Evolutionary conservation across 2,113 vertebrate genomes (phyloP).

Genomic region (Alouatta palliata): DNA sequence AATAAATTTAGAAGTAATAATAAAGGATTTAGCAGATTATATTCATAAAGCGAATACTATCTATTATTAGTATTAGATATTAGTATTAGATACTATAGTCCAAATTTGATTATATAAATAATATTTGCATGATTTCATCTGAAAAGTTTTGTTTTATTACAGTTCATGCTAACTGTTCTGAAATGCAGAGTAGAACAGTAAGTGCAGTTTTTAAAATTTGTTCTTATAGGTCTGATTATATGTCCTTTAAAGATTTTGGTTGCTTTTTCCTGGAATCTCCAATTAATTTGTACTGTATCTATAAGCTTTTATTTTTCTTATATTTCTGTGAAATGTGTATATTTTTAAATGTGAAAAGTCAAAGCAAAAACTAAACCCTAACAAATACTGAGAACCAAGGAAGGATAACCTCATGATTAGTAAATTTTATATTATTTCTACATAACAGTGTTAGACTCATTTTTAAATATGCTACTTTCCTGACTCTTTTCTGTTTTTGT

Average conservation of each 20-base stretch:
- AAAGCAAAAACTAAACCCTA: constrained; percentile 24
- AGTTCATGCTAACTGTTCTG: not conserved
- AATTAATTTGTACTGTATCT: not conserved
- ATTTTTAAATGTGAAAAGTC: not conserved
- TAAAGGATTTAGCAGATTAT: not conserved
- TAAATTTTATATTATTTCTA: not conserved
- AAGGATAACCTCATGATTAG: not conserved
- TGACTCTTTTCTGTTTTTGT: not conserved
- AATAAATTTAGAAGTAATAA: constrained; percentile 1
- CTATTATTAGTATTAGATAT: not conserved
- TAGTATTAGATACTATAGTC: not conserved
- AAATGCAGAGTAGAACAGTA: not conserved
- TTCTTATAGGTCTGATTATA: not conserved
- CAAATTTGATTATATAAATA: constrained; percentile 21
- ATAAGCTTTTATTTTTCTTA: not conserved
- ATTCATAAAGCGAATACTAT: not conserved
- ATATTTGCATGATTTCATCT: not conserved
- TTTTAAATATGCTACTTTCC: constrained; percentile 18
- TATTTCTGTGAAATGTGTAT: not conserved
- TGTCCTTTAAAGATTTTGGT: not conserved
- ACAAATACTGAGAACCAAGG: not conserved
- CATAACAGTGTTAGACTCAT: not conserved
- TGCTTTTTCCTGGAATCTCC: not conserved
- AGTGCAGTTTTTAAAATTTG: constrained; percentile 18
- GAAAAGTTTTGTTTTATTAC: not conserved